Evolutionary conservation across 1,140 invertebrate species (phyloP).

Genomic region (Pantala flavescens): DNA sequence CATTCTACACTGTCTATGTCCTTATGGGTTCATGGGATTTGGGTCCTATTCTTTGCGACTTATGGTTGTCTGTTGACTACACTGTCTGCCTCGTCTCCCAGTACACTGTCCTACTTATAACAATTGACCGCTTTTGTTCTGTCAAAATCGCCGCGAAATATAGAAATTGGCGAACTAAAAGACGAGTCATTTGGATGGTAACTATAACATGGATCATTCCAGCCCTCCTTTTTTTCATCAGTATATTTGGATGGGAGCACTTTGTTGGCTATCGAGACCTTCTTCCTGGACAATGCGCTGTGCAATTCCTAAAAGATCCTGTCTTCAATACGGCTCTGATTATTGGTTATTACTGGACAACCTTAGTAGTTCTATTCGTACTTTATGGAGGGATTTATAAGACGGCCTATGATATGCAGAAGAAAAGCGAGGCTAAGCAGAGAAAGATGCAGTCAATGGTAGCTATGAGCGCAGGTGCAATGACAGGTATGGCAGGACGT

Average conservation of each 20-base stretch:
- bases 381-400: constrained; percentile 97
- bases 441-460: constrained; percentile 91
- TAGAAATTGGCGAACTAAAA: constrained; percentile 92
- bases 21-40: constrained; percentile 94
- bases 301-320: constrained; percentile 96
- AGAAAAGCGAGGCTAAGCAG: constrained; percentile 91
- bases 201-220: constrained; percentile 98
- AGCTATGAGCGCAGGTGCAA: constrained; percentile 71
- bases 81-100: constrained; percentile 98
- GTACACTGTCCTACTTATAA: constrained; percentile 97
- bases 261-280: constrained; percentile 87
- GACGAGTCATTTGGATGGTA: constrained; percentile 83
- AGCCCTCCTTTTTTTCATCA: constrained; percentile 91
- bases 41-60: constrained; percentile 88
- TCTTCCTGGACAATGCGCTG: constrained; percentile 80
- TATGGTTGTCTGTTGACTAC: constrained; percentile 97
- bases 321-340: constrained; percentile 96
- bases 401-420: constrained; percentile 95
- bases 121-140: constrained; percentile 96
- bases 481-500: constrained; percentile 71
- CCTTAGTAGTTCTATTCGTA: constrained; percentile 82
- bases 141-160: constrained; percentile 98
- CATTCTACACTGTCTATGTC: constrained; percentile 93
- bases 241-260: constrained; percentile 98
- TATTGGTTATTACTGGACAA: constrained; percentile 97